Percentiles rank a stretch among this genome's conserved stretches.
Conservation (phyloP, 2,797 vertebrate genomes). For the Coendou prehensilis region DNA sequence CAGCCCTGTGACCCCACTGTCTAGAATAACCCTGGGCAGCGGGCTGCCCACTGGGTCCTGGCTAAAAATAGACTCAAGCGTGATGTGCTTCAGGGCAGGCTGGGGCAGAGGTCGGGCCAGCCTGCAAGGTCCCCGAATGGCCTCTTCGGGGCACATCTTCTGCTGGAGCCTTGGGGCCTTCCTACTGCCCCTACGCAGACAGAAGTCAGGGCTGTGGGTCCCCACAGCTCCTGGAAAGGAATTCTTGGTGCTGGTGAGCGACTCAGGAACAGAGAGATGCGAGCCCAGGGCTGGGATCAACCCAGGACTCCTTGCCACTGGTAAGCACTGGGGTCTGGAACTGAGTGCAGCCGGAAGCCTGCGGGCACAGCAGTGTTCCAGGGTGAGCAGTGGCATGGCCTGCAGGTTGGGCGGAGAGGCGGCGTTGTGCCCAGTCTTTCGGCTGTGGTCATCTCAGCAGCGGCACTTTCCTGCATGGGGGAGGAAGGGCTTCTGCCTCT, state of each 20-base stretch:
- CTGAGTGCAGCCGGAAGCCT: background rate
- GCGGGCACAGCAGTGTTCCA: background rate
- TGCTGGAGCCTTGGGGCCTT: background rate
- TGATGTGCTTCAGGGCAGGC: background rate
- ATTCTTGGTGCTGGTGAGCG: slow-evolving; percentile 14
- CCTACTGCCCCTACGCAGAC: background rate
- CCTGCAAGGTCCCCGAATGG: background rate
- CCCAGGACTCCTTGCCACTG: background rate
- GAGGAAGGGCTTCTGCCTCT: background rate
- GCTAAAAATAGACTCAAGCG: slow-evolving; percentile 63
- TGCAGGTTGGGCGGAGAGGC: background rate
- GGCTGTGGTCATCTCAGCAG: background rate
- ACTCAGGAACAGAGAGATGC: background rate
- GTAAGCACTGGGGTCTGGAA: slow-evolving; percentile 26
- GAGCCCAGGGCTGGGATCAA: background rate
- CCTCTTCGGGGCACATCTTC: background rate
- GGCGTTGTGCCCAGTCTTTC: background rate
- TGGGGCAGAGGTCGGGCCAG: slow-evolving; percentile 11
- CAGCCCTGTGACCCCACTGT: slow-evolving; percentile 42
- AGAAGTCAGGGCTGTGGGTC: background rate
- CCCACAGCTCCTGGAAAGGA: background rate
- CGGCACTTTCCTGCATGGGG: background rate
- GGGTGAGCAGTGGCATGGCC: background rate
- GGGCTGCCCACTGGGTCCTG: background rate
- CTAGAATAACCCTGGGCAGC: slow-evolving; percentile 48